Percentiles rank a stretch among this genome's conserved stretches.
phyloP scores from a whole-genome alignment of 1,140 invertebrate genomes.

The Temnothorax curvispinosus region DNA sequence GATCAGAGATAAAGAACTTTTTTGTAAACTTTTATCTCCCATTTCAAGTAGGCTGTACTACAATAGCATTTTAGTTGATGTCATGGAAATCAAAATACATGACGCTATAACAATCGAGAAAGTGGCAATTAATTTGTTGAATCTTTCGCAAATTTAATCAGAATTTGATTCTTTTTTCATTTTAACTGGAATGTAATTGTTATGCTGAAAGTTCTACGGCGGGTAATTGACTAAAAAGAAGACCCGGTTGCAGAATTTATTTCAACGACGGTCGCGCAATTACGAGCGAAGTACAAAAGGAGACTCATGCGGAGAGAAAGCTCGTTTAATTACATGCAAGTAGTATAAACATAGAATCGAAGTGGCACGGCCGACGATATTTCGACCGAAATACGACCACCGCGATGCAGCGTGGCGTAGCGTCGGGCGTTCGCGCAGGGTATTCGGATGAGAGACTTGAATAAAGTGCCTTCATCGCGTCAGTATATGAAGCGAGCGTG shows the following conservation, averaged over 20 bases:
- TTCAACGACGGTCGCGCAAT: not conserved
- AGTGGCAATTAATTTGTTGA: not conserved
- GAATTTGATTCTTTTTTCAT: not conserved
- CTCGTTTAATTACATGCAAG: conserved; percentile 48
- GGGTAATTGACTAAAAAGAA: not conserved
- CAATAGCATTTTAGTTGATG: too few species aligned
- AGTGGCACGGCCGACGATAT: conserved; percentile 25
- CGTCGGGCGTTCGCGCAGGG: not conserved
- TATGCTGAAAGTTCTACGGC: not conserved
- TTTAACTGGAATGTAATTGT: not conserved
- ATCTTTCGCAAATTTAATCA: not conserved
- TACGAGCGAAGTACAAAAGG: conserved; percentile 9
- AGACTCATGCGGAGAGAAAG: not conserved
- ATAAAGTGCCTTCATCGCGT: conserved; percentile 53
- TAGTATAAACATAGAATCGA: conserved; percentile 47
- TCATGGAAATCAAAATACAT: not conserved
- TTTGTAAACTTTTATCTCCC: not conserved
- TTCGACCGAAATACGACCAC: conserved; percentile 62
- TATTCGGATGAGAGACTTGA: conserved; percentile 38
- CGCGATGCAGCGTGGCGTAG: conserved; percentile 30
- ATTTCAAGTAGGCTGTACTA: not conserved
- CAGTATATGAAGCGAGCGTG: conserved; percentile 10
- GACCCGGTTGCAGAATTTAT: not conserved
- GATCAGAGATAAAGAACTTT: not conserved
- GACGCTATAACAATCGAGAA: not conserved